Percentiles rank a stretch among this genome's conserved stretches.
Evolutionary conservation across 2,888 invertebrate genomes (phyloP).

Genomic region (Drosophila falleni): DNA sequence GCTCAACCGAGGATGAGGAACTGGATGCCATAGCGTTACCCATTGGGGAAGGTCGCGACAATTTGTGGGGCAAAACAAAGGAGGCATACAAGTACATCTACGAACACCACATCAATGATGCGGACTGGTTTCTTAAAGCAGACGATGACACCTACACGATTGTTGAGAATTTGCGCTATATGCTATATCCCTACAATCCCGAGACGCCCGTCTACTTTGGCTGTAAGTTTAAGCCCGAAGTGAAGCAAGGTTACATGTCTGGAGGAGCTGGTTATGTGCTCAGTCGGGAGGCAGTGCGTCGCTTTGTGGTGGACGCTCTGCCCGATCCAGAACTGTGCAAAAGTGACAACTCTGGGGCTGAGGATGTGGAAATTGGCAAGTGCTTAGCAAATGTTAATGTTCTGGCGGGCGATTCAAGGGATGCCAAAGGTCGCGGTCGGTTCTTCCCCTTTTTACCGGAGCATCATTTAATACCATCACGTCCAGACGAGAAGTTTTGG

Average conservation of each 20-base stretch:
- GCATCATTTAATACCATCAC: constrained; percentile 96
- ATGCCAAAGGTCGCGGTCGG: constrained; percentile 93
- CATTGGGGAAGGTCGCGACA: constrained; percentile 95
- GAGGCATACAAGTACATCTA: constrained; percentile 96
- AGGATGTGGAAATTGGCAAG: constrained; percentile 87
- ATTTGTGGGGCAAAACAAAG: constrained; percentile 99
- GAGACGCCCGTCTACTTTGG: constrained; percentile 95
- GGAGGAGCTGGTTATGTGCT: constrained; percentile 98
- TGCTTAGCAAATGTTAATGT: constrained; percentile 94
- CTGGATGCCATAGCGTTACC: constrained; percentile 93
- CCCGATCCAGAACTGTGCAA: constrained; percentile 87
- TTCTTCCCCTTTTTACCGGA: constrained; percentile 99
- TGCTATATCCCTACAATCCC: constrained; percentile 91
- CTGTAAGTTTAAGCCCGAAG: constrained; percentile 93
- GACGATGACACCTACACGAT: constrained; percentile 99
- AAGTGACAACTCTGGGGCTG: constrained; percentile 86
- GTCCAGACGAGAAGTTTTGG: constrained; percentile 94
- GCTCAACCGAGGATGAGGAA: constrained; percentile 89
- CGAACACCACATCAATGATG: constrained; percentile 92
- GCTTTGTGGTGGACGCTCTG: constrained; percentile 91
- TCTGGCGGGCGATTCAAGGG: constrained; percentile 95
- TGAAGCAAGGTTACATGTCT: constrained; percentile 93
- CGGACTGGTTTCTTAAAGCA: constrained; percentile 99
- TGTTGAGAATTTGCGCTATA: constrained; percentile 96
- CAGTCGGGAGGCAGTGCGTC: constrained; percentile 92